Evolutionary conservation across 2,888 invertebrate genomes (phyloP).

Genomic region (Agrochola macilenta): DNA sequence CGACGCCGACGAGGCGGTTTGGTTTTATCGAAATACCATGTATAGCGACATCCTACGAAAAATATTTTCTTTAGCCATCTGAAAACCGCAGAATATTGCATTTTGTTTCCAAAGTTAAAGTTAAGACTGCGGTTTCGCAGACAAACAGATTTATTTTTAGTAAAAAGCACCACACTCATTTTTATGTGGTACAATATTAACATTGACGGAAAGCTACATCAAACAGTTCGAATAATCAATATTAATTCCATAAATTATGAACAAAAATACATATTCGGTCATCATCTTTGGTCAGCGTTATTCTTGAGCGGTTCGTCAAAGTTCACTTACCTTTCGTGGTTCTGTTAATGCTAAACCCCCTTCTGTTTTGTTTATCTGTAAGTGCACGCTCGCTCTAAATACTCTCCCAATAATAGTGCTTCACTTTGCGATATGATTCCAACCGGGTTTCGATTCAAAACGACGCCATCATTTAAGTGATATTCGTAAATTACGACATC

Average conservation of each 20-base stretch:
- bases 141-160: slow-evolving; percentile 21
- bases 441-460: slow-evolving; percentile 54
- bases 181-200: slow-evolving; percentile 12
- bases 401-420: slow-evolving; percentile 70
- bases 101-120: slow-evolving; percentile 1
- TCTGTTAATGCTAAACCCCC: slow-evolving; percentile 68
- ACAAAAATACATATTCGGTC: slow-evolving; percentile 48
- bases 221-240: slow-evolving; percentile 3
- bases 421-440: slow-evolving; percentile 65
- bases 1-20: slow-evolving; percentile 66
- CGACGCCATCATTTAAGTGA: slow-evolving; percentile 43
- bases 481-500: slow-evolving; percentile 40
- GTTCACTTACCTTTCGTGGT: slow-evolving; percentile 73
- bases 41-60: slow-evolving; percentile 71
- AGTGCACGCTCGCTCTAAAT: slow-evolving; percentile 80
- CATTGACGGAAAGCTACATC: not conserved
- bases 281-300: slow-evolving; percentile 61
- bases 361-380: slow-evolving; percentile 79
- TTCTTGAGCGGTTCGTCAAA: slow-evolving; percentile 57
- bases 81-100: slow-evolving; percentile 40
- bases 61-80: slow-evolving; percentile 45
- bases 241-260: slow-evolving; percentile 20
- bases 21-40: slow-evolving; percentile 77
- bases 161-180: slow-evolving; percentile 4
- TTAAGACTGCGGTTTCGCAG: slow-evolving; percentile 33